A percentile compares a stretch with the other conserved stretches of the same genome.
phyloP scores from a whole-genome alignment of 2,888 invertebrate species.

The Drosophila antonietae region DNA sequence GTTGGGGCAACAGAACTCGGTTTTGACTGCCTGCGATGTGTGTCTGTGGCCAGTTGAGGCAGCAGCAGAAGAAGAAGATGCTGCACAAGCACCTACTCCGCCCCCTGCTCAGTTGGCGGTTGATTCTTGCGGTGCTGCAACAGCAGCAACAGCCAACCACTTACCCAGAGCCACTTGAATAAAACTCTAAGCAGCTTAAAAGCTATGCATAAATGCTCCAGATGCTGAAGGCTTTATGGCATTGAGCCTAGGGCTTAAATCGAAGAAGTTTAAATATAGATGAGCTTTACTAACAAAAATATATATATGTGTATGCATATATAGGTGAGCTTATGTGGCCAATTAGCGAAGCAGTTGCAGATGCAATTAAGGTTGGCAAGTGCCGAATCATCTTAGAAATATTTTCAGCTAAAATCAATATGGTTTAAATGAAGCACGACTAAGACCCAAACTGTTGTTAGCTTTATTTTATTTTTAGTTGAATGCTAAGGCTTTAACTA shows the following conservation, averaged over 20 bases:
- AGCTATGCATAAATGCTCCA: constrained; percentile 44
- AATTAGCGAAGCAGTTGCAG: constrained; percentile 1
- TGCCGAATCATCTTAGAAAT: too few species aligned
- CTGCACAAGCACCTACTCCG: constrained; percentile 25
- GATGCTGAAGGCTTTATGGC: constrained; percentile 32
- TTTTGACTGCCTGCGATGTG: constrained; percentile 44
- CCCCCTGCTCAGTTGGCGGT: constrained; percentile 33
- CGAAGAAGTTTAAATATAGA: constrained; percentile 6
- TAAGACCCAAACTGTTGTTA: too few species aligned
- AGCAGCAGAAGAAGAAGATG: constrained; percentile 14
- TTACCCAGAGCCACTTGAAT: constrained; percentile 8
- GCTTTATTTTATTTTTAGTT: too few species aligned
- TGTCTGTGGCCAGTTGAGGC: constrained; percentile 35
- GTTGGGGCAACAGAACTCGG: constrained; percentile 43
- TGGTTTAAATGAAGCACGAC: not conserved
- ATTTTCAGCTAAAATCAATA: not conserved
- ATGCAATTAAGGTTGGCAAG: not conserved
- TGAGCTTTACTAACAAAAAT: constrained; percentile 1
- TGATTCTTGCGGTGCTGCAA: constrained; percentile 50
- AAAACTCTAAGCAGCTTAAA: constrained; percentile 52
- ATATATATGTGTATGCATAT: not conserved
- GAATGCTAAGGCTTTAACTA: too few species aligned
- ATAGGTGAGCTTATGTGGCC: not conserved
- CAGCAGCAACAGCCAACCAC: constrained; percentile 28
- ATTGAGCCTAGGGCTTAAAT: constrained; percentile 24